Evolutionary conservation across 1,140 invertebrate species (phyloP), one percentile per base, ranked within the genome.

Genomic region (Brachionus calyciflorus): DNA sequence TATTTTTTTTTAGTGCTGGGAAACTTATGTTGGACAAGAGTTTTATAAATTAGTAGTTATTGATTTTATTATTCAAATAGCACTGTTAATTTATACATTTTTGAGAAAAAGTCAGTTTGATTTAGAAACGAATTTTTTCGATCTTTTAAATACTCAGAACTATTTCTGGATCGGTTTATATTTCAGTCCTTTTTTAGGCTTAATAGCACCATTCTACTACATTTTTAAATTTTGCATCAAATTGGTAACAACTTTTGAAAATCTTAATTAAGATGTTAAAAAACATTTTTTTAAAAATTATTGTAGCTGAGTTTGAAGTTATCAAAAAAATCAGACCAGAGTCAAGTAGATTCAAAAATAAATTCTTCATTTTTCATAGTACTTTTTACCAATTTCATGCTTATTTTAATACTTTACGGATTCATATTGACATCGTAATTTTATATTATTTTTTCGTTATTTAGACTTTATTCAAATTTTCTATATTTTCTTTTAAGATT

Each of bases 21-120:
- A 94, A 82, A 93, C 91, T 0, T 93, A 92, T 80, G 90, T 93
- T 0, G 93, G 92, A 0, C 91, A 93, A 80, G 91, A 94, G 80
- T 87, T 94, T 63, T 93, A 93, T 80, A 93, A 93, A 81, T 84
- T 96, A 1, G 87, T 92, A 1, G 79, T 93, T 1, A 89, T 91
- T 0, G 92, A 95, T 82, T 89, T 93, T 77, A 86, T 90, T 0
- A 86, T 90, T 3, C 90, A 92, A 79, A 86, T 92, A 28, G 81
- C 90, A 0, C 88, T 92, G 12, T 91, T 91, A 33, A 57, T 57
- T 12, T 9, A 2, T 17, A 33, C 24, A 3, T 37, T 37, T 37
- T 37, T 37, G 9, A 37, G 9, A 37, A 37, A 37, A 37, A 3
- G 3, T 5, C 3, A 9, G 4, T 73, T 51, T 73, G 46, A 73